Percentiles rank a stretch among this genome's conserved stretches.
Evolutionary conservation across 2,797 vertebrate species (phyloP).

Genomic region (Pantherophis vulpinus): DNA sequence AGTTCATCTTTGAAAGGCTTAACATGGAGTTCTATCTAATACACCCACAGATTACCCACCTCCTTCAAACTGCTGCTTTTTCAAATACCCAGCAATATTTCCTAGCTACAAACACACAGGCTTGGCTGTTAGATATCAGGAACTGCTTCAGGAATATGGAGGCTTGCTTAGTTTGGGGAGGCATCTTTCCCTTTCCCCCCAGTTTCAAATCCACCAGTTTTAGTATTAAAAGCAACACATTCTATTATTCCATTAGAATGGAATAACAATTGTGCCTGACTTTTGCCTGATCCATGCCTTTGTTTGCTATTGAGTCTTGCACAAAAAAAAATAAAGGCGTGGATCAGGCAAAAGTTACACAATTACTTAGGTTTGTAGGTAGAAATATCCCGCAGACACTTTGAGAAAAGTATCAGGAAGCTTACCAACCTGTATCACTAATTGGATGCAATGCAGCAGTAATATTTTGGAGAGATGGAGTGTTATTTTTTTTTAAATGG

Average conservation of each 20-base stretch:
- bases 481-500: slow-evolving; percentile 52
- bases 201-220: slow-evolving; percentile 59
- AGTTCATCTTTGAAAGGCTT: slow-evolving; percentile 57
- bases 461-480: slow-evolving; percentile 61
- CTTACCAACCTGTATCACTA: slow-evolving; percentile 48
- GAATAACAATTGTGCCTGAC: slow-evolving; percentile 59
- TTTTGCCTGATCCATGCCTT: slow-evolving; percentile 46
- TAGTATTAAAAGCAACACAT: slow-evolving; percentile 62
- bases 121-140: slow-evolving; percentile 56
- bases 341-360: neutral
- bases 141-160: slow-evolving; percentile 57
- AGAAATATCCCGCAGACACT: slow-evolving; percentile 61
- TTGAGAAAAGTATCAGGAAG: slow-evolving; percentile 63
- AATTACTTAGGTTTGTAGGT: slow-evolving; percentile 51
- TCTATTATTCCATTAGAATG: slow-evolving; percentile 65
- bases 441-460: slow-evolving; percentile 60
- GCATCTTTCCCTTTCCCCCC: slow-evolving; percentile 2
- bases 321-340: slow-evolving; percentile 52
- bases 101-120: slow-evolving; percentile 48
- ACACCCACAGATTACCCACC: slow-evolving; percentile 65
- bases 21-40: slow-evolving; percentile 54
- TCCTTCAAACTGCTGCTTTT: slow-evolving; percentile 62
- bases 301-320: slow-evolving; percentile 50
- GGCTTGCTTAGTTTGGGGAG: slow-evolving; percentile 57
- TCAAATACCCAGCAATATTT: slow-evolving; percentile 61